A percentile compares a stretch with the other conserved stretches of the same genome.
Evolutionary conservation across 2,888 invertebrate genomes (phyloP).

Genomic region (Apocheima hispidaria): DNA sequence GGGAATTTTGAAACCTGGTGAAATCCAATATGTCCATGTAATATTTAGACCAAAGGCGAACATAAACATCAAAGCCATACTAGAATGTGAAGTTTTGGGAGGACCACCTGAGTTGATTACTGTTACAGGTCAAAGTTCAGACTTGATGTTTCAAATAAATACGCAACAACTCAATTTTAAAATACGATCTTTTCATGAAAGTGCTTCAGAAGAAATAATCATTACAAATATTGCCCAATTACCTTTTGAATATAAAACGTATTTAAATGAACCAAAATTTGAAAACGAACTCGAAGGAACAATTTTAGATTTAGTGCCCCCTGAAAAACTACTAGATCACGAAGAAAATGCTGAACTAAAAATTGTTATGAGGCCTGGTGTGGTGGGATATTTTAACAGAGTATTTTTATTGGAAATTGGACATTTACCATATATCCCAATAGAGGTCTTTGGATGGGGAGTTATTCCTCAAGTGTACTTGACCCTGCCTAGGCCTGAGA

Average conservation of each 20-base stretch:
- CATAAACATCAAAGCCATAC: constrained; percentile 72
- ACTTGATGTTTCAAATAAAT: constrained; percentile 80
- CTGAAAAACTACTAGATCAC: constrained; percentile 69
- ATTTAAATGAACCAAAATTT: constrained; percentile 64
- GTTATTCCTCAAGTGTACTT: constrained; percentile 87
- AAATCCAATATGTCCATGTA: constrained; percentile 78
- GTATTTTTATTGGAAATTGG: constrained; percentile 82
- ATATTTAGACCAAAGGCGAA: constrained; percentile 78
- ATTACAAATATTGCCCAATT: constrained; percentile 82
- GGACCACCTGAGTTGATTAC: constrained; percentile 83
- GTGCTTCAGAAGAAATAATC: constrained; percentile 64
- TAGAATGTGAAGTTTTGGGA: constrained; percentile 84
- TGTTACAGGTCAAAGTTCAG: constrained; percentile 82
- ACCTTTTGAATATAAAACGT: constrained; percentile 75
- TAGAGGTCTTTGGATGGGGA: constrained; percentile 85
- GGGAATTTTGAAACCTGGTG: constrained; percentile 82
- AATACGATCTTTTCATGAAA: constrained; percentile 77
- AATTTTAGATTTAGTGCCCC: constrained; percentile 77
- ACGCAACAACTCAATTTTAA: constrained; percentile 73
- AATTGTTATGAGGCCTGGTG: constrained; percentile 83
- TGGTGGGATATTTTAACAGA: constrained; percentile 83
- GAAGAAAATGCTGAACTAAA: constrained; percentile 71
- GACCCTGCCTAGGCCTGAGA: constrained; percentile 72
- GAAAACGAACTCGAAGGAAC: constrained; percentile 71
- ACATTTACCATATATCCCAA: constrained; percentile 80